Percentiles rank a stretch among this genome's conserved stretches.
Evolutionary conservation across 64 coral and sea anemone genomes (phyloP).

Genomic region (Platygyra sinensis): DNA sequence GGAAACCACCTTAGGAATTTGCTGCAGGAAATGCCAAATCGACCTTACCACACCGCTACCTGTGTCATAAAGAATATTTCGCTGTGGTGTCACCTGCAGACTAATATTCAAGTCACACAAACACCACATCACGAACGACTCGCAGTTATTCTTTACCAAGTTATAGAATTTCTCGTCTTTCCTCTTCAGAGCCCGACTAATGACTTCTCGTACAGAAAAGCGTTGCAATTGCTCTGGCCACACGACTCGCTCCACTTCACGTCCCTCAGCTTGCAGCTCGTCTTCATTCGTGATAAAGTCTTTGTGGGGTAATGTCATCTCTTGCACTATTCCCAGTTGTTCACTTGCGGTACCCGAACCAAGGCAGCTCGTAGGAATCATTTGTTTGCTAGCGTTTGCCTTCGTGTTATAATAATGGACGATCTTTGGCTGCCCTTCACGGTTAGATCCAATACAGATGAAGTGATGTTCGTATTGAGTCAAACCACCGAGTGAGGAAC

Average conservation of each 20-base stretch:
- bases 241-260: slow-evolving; percentile 9
- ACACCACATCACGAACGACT: slow-evolving; percentile 51
- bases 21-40: background rate
- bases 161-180: background rate
- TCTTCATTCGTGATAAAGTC: slow-evolving; percentile 14
- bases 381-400: too few species aligned
- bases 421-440: background rate
- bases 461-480: background rate
- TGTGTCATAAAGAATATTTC: background rate
- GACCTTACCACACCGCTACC: background rate
- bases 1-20: background rate
- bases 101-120: slow-evolving; percentile 42
- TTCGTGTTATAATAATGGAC: background rate
- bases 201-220: background rate
- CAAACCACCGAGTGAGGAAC: background rate
- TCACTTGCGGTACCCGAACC: background rate
- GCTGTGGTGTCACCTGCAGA: slow-evolving; percentile 15
- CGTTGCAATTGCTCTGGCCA: slow-evolving; percentile 27
- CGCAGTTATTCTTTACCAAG: slow-evolving; percentile 48
- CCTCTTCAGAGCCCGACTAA: background rate
- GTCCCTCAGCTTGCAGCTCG: background rate
- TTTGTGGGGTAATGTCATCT: background rate
- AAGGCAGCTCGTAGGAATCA: background rate
- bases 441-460: background rate
- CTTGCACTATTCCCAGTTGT: background rate